Conservation (phyloP, 2,113 vertebrate species). For the Rutilus rutilus region DNA sequence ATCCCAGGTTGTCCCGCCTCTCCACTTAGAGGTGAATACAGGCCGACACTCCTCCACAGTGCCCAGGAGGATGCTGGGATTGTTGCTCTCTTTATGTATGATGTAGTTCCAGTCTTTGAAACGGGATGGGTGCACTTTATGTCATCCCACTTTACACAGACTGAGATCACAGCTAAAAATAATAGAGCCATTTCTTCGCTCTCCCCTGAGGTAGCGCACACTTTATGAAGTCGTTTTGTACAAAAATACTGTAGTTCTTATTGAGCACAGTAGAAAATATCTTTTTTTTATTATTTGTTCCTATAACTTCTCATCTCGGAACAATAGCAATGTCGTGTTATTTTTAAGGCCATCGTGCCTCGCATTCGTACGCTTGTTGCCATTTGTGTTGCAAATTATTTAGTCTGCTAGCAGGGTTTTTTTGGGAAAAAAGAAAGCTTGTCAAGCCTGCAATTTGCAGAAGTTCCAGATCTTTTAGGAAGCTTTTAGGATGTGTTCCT, state of each 20-base stretch:
- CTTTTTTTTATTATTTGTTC: background rate
- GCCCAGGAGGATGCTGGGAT: constrained; percentile 32
- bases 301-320: too few species aligned
- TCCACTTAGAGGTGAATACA: constrained; percentile 28
- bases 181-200: constrained; percentile 26
- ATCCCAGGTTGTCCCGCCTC: constrained; percentile 41
- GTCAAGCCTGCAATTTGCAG: background rate
- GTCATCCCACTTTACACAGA: constrained; percentile 42
- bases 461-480: constrained; percentile 14
- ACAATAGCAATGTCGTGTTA: background rate
- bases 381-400: background rate
- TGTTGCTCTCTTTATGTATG: constrained; percentile 7
- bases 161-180: constrained; percentile 57
- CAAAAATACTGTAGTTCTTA: background rate
- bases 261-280: background rate
- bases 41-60: constrained; percentile 25
- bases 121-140: background rate
- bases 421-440: background rate
- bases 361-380: background rate
- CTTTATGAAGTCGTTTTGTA: background rate
- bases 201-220: background rate
- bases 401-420: background rate
- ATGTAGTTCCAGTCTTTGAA: constrained; percentile 19
- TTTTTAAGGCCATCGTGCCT: background rate
- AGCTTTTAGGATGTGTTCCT: constrained; percentile 27